Evolutionary conservation across 2,797 vertebrate genomes (phyloP), one percentile per base, ranked within the genome.

Genomic region (Danio tinwini): DNA sequence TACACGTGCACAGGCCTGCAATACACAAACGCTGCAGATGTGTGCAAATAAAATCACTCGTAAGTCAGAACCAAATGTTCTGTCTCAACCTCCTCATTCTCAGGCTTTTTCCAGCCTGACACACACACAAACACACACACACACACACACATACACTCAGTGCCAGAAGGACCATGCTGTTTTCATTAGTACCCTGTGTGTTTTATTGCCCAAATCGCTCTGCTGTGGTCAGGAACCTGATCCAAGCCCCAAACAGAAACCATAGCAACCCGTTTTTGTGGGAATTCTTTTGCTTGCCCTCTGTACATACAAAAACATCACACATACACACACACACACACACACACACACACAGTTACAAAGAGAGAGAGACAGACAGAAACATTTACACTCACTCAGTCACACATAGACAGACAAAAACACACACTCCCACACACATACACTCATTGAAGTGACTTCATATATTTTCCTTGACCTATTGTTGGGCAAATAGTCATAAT

Each of bases 121-220:
- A 83, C 67, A 76, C 58, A 67, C 67, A 79, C 70, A 71, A 72
- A 61, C 81, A 78, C 76, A 88, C 49, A 70, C 59, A 64, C n/a
- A 83, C 67, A 76, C 58, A 67, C 67, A 79, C 70, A 71, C 72
- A 61, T 81, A 78, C 76, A 88, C 89, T 86, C 85, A 90, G 88
- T 89, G 92, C 91, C 92, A 93, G 89, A 87, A 92, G 89, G 90
- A 84, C 85, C 94, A 94, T 90, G 88, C 89, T 91, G 92, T 88
- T 93, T 93, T 93, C 91, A 94, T 94, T 94, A 94, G 84, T 83
- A 83, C 84, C 84, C 85, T 86, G 81, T 82, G 77, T 63, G 83
- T 85, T 87, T 84, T 87, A 82, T 83, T 82, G 83, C 88, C 88
- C 85, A 89, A 91, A 92, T 90, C 84, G 82, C 87, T 87, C 88